Conservation (phyloP, 2,888 invertebrate genomes). For the Andricus quercusramuli region DNA sequence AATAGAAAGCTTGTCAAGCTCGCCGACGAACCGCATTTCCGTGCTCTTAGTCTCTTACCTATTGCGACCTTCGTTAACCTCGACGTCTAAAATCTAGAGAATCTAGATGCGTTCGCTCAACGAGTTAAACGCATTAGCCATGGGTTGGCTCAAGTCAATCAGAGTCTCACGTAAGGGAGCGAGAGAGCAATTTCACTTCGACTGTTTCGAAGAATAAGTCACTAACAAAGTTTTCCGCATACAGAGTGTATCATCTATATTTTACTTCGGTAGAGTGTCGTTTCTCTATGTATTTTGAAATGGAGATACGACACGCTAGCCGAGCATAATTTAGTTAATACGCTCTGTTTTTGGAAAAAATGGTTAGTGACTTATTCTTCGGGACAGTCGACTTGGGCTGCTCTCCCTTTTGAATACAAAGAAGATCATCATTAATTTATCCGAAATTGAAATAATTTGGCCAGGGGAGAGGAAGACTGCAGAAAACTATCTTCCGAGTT, state of each 20-base stretch:
- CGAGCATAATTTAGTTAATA: too few relatives aligned
- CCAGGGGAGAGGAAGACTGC: too few relatives aligned
- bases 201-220: too few relatives aligned
- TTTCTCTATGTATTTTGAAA: too few relatives aligned
- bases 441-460: not conserved
- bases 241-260: too few relatives aligned
- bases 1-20: conserved; percentile 40
- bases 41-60: conserved; percentile 5
- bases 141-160: conserved; percentile 27
- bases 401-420: not conserved
- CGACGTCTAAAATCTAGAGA: not conserved
- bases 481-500: too few relatives aligned
- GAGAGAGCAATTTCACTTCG: not conserved
- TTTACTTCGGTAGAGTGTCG: too few relatives aligned
- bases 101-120: conserved; percentile 21
- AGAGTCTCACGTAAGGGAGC: not conserved
- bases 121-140: conserved; percentile 23
- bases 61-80: conserved; percentile 33
- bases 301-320: too few relatives aligned
- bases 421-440: not conserved
- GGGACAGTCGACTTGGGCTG: not conserved
- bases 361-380: too few relatives aligned
- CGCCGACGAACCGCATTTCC: conserved; percentile 1
- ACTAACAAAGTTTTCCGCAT: too few relatives aligned
- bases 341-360: too few relatives aligned